These are phyloP conservation scores for Halcyon badia DNA, from an alignment of 2,797 vertebrate genomes.

Conservation along the genomic window DNA sequence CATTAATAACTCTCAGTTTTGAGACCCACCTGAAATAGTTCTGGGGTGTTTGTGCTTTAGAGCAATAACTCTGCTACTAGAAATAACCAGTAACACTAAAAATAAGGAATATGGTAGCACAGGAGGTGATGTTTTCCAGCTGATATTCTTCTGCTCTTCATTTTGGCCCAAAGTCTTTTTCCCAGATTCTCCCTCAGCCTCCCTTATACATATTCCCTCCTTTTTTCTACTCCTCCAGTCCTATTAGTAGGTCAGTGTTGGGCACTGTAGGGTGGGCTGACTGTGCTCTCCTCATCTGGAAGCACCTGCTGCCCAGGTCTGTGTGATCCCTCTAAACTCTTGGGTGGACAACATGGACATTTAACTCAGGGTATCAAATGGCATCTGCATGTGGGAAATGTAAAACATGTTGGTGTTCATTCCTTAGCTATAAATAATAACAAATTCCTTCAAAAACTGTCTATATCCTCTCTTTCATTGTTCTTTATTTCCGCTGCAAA, in stretches of 20 bases:
- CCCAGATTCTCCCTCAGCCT: background rate
- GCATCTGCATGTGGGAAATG: background rate
- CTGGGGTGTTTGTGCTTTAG: background rate
- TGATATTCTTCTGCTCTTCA: background rate
- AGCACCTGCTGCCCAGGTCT: background rate
- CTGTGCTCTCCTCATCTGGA: rapidly evolving
- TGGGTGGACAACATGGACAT: background rate
- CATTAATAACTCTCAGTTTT: background rate
- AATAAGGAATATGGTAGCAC: background rate
- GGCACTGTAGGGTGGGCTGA: too few relatives aligned
- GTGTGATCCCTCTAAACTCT: background rate
- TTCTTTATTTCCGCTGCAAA: conserved; percentile 41
- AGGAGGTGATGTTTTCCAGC: background rate
- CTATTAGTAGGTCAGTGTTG: background rate
- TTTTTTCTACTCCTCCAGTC: background rate
- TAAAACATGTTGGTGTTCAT: background rate
- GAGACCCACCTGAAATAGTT: background rate
- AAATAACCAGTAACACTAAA: background rate
- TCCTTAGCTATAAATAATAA: conserved; percentile 12
- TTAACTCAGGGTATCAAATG: background rate
- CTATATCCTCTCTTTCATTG: conserved; percentile 33
- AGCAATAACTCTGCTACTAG: background rate
- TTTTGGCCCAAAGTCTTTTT: background rate
- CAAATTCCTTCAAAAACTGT: background rate
- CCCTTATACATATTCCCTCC: background rate